Evolutionary conservation across 1,140 invertebrate species (phyloP).

Genomic region (Drosophila kepulauana): DNA sequence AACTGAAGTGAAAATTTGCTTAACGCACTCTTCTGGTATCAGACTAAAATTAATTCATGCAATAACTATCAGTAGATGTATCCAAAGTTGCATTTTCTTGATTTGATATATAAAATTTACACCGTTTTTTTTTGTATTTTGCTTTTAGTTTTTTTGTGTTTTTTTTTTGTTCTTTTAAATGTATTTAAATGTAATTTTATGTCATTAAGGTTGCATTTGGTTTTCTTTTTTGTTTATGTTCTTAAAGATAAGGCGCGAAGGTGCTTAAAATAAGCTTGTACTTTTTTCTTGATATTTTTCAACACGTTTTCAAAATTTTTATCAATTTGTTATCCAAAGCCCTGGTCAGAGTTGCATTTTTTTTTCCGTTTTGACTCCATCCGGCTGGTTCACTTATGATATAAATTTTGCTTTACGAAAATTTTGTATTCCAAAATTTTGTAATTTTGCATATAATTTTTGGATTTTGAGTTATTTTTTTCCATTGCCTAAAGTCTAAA

Average conservation of each 20-base stretch:
- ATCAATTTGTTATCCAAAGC: constrained; percentile 63
- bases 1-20: constrained; percentile 50
- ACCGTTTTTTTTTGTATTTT: constrained; percentile 56
- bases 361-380: constrained; percentile 34
- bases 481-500: constrained; percentile 58
- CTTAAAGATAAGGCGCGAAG: constrained; percentile 90
- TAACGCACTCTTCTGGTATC: constrained; percentile 33
- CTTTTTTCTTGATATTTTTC: constrained; percentile 89
- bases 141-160: constrained; percentile 54
- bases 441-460: constrained; percentile 79
- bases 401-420: constrained; percentile 75
- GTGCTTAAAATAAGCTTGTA: constrained; percentile 91
- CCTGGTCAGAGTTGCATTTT: constrained; percentile 34
- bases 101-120: constrained; percentile 53
- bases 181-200: constrained; percentile 79
- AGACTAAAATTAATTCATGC: constrained; percentile 56
- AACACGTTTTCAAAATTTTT: constrained; percentile 81
- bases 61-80: constrained; percentile 71
- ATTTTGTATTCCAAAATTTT: constrained; percentile 80
- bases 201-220: constrained; percentile 59
- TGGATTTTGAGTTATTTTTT: constrained; percentile 74
- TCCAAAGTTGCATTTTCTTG: constrained; percentile 66
- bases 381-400: constrained; percentile 61
- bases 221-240: constrained; percentile 85
- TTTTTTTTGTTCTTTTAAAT: constrained; percentile 67